These are phyloP conservation scores for Torymus auratus DNA, from an alignment of 2,888 invertebrate species.

Conservation along the genomic window DNA sequence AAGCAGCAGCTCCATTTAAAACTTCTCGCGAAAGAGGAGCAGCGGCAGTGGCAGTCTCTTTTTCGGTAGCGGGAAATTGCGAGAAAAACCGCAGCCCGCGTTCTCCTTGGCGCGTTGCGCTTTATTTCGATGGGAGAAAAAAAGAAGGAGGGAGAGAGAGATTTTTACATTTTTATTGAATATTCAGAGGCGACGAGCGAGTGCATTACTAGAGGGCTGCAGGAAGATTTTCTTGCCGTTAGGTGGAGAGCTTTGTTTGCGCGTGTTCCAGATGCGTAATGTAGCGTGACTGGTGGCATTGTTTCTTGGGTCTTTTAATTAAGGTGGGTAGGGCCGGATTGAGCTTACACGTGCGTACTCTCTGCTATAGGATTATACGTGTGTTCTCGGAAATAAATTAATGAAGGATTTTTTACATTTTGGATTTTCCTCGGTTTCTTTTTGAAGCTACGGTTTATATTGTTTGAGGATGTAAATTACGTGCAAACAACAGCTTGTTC, in stretches of 20 bases:
- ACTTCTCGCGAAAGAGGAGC: background rate
- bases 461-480: too few species aligned
- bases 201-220: background rate
- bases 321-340: too few species aligned
- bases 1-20: conserved; percentile 8
- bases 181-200: conserved; percentile 25
- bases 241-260: conserved; percentile 20
- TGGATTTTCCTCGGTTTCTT: too few species aligned
- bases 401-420: too few species aligned
- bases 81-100: background rate
- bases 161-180: conserved; percentile 53
- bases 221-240: too few species aligned
- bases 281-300: background rate
- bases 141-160: background rate
- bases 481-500: too few species aligned
- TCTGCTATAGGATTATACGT: too few species aligned
- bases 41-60: background rate
- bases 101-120: conserved; percentile 20
- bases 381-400: too few species aligned
- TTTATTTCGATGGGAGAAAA: conserved; percentile 27
- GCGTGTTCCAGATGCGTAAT: conserved; percentile 17
- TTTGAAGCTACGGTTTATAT: too few species aligned
- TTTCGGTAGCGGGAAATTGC: conserved; percentile 10
- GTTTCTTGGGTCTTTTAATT: too few species aligned
- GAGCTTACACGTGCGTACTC: too few species aligned